Percentiles rank a stretch among this genome's conserved stretches.
Conservation (phyloP, 2,113 vertebrate genomes). For the human (Homo sapiens) region DNA sequence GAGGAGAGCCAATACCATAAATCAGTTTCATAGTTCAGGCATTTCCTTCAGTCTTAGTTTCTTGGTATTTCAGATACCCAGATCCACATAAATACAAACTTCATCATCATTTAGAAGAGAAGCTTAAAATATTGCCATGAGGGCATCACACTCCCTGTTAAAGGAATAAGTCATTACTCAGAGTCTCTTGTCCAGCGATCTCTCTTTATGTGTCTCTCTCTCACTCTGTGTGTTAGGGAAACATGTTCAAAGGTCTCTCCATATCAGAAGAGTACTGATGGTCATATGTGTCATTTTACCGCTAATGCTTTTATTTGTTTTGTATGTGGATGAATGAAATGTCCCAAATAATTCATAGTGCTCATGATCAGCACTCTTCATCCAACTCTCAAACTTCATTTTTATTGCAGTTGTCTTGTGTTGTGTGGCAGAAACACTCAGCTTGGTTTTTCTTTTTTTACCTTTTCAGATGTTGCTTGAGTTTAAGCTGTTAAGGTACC, state of each 20-base stretch:
- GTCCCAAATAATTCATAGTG: background rate
- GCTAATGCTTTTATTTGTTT: background rate
- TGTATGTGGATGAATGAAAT: background rate
- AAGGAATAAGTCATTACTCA: background rate
- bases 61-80: background rate
- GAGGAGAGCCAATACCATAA: background rate
- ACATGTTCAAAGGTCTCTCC: background rate
- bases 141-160: background rate
- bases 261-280: background rate
- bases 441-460: background rate
- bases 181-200: background rate
- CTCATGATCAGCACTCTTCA: background rate
- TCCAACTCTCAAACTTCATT: background rate
- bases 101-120: background rate
- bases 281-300: constrained; percentile 25
- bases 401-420: background rate
- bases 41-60: background rate
- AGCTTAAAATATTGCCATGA: background rate
- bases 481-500: background rate
- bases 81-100: background rate
- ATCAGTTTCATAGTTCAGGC: background rate
- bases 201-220: background rate
- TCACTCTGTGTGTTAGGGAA: background rate
- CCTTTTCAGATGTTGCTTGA: background rate
- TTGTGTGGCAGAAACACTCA: background rate